Evolutionary conservation across 2,113 vertebrate genomes (phyloP).

Genomic region (Actinemys pallida): DNA sequence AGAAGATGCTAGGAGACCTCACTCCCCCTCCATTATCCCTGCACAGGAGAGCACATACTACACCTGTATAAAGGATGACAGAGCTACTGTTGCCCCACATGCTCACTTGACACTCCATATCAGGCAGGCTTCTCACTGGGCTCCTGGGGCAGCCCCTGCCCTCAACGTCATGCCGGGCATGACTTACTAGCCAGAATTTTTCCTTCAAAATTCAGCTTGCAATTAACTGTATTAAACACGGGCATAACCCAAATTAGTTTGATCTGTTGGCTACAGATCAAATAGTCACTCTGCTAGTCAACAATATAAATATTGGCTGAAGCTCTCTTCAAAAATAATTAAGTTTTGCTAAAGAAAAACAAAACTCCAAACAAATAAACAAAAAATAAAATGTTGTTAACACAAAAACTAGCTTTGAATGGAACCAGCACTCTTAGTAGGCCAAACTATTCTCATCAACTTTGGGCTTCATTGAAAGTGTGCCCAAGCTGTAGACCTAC

Average conservation of each 20-base stretch:
- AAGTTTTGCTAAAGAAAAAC: neutral
- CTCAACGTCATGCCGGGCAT: neutral
- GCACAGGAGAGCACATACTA: neutral
- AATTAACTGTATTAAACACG: neutral
- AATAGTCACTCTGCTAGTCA: neutral
- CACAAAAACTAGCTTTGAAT: neutral
- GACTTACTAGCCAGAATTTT: neutral
- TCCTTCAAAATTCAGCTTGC: neutral
- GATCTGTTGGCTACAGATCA: neutral
- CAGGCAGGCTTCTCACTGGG: neutral
- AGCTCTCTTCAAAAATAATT: neutral
- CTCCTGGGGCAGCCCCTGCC: neutral
- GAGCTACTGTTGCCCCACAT: neutral
- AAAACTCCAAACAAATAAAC: too few species aligned
- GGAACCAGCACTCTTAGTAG: neutral
- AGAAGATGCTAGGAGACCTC: neutral
- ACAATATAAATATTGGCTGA: neutral
- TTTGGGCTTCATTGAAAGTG: neutral
- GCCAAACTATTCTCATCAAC: neutral
- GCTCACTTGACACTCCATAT: neutral
- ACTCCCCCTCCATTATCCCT: neutral
- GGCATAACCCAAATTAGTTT: neutral
- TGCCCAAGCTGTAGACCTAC: neutral
- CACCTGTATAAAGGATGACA: neutral
- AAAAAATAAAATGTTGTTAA: neutral